Percentiles rank a stretch among this genome's conserved stretches.
phyloP scores from a whole-genome alignment of 2,113 vertebrate genomes.

The Anoura caudifer region DNA sequence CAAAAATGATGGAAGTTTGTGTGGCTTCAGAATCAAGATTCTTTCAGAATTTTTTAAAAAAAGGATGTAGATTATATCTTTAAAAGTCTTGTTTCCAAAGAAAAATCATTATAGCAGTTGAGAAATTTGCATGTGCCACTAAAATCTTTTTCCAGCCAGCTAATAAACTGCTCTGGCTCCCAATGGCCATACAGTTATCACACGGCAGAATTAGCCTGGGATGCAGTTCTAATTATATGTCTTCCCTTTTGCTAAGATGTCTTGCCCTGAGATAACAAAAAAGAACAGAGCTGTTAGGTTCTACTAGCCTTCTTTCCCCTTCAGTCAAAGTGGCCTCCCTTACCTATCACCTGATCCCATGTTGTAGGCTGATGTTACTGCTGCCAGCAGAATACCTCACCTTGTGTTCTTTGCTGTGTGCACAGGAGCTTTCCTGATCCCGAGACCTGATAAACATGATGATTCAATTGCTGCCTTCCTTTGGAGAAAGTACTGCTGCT shows the following conservation, averaged over 20 bases:
- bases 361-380: background rate
- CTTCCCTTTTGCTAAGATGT: background rate
- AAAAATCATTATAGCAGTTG: background rate
- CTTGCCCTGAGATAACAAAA: background rate
- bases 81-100: background rate
- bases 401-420: background rate
- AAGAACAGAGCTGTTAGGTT: background rate
- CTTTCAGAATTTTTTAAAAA: background rate
- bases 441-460: background rate
- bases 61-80: background rate
- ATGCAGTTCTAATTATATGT: background rate
- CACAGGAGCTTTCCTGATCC: background rate
- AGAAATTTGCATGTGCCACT: background rate
- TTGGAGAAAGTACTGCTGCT: background rate
- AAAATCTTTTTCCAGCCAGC: fast-evolving
- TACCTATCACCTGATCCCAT: background rate
- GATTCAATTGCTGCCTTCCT: background rate
- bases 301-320: background rate
- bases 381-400: background rate
- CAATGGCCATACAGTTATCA: background rate
- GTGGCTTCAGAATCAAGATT: background rate
- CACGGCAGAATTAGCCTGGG: background rate
- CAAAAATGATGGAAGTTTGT: background rate
- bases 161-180: background rate
- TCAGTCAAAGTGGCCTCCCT: background rate